Evolutionary conservation across 1,140 invertebrate species (phyloP), one percentile per base, ranked within the genome.

Genomic region (Nasonia vitripennis): DNA sequence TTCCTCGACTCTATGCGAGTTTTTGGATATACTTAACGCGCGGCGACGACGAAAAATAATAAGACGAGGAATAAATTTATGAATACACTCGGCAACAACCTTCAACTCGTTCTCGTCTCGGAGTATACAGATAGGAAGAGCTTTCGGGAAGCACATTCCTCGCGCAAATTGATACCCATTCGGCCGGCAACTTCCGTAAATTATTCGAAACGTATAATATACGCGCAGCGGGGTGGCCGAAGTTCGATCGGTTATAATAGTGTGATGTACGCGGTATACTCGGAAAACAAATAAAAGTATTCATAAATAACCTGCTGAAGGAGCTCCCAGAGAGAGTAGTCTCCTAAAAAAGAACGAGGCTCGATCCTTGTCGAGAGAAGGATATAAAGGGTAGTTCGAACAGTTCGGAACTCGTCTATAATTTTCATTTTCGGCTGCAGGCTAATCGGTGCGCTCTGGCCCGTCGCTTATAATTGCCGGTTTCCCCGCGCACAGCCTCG

Each of bases 381-480:
- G 77, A 62, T 14, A 48, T 31, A 23, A 79, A 79, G 5, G 81
- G 77, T 67, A 41, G 77, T 51, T 34, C 67, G 45, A 74, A 34
- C 45, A 55, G 81, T 48, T 84, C 41, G 55, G 12, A 71, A 37
- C 51, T 85, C 70, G 45, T 34, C 79, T 88, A 89, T 91, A 91
- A 91, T 91, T 90, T 92, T 90, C 87, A 89, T 91, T 91, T 90
- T 90, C 86, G 87, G 87, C 81, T 55, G 62, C 41, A 45, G 41
- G 86, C 84, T 91, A 90, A 91, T 91, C 89, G 87, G 85, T 86
- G 88, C 77, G 78, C 79, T 55, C 10, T 37, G 73, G 12, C 62
- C 23, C 77, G 20, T 68, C 11, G 51, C 84, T 87, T 91, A 27
- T 27, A 90, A 91, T 91, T 90, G 89, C 81, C 83, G 84, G 31